Conservation (phyloP, 2,888 invertebrate species). For the Drosophila nigritarsus region DNA sequence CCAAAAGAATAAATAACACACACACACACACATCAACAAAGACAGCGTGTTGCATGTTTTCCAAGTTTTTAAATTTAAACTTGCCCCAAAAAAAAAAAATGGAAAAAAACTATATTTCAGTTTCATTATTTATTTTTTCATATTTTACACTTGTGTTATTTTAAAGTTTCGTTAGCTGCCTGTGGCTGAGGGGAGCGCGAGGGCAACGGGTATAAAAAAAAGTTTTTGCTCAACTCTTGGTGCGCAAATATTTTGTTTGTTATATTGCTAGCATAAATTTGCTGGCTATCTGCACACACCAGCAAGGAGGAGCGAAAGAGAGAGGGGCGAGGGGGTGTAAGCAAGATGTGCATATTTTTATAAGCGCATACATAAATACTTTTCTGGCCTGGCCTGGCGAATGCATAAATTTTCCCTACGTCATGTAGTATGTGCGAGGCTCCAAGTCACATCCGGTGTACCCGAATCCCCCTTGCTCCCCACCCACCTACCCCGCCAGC, state of each 20-base stretch:
- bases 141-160: constrained; percentile 62
- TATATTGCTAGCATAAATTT: constrained; percentile 78
- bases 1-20: background rate
- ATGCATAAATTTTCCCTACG: constrained; percentile 70
- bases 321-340: constrained; percentile 2
- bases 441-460: constrained; percentile 53
- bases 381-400: constrained; percentile 70
- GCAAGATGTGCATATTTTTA: constrained; percentile 71
- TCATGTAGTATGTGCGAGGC: constrained; percentile 45
- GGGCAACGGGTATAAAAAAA: constrained; percentile 28
- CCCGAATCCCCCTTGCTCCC: constrained; percentile 1
- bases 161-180: constrained; percentile 59
- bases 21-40: constrained; percentile 1
- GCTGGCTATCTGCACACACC: constrained; percentile 71
- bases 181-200: constrained; percentile 8
- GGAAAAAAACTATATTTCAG: constrained; percentile 23
- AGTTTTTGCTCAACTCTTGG: constrained; percentile 65
- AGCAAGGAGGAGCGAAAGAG: constrained; percentile 5
- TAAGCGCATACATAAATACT: constrained; percentile 78
- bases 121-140: constrained; percentile 42
- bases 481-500: background rate
- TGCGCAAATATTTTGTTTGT: constrained; percentile 77
- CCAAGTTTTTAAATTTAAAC: constrained; percentile 38
- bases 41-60: constrained; percentile 30
- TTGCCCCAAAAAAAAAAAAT: constrained; percentile 10